Base-by-base conservation (phyloP, 1,140 invertebrate genomes). In the Glossosoma conforme region DNA sequence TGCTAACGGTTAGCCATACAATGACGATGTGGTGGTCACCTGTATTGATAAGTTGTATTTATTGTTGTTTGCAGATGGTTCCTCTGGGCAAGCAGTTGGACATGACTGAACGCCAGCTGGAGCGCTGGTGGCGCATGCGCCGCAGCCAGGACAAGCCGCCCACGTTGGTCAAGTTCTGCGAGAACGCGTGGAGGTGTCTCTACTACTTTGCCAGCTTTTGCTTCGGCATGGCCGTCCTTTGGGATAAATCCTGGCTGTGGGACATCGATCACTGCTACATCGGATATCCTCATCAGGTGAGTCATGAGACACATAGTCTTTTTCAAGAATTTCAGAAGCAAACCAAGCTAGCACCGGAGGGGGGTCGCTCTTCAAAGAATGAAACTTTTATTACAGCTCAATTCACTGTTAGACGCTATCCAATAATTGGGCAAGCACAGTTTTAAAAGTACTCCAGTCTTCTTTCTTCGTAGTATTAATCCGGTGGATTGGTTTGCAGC, bases 211-310 rank as follows among this genome's bases (percentile, higher is more conserved):
- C 79, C 64, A 86, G 85, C 37, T 95, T 96, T 66, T 71, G 81
- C 10, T 95, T 86, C 74, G 94, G 93, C 11, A 58, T 91, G 19
- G 79, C 82, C 60, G 78, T 88, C 52, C 73, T 97, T 20, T 96
- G 90, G 90, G 84, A 93, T 68, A 97, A 97, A 74, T 79, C 85
- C 10, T 98, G 93, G 91, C 76, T 97, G 54, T 96, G 89, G 90
- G 85, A 96, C 62, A 92, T 96, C 37, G 89, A 88, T 36, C 65
- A 90, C 60, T 96, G 92, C 68, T 98, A 92, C 79, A 86, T 89
- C 64, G 83, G 84, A 44, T 89, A 87, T 66, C 78, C 79, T 1
- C 77, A 82, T 67, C 80, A 82, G 71, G 80, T 83, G 44, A 62
- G 61, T 63, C 22, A 41, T 44, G 22, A n/a, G n/a, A n/a, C n/a